Evolutionary conservation across 2,888 invertebrate species (phyloP).

Genomic region (Epicampocera succincta): DNA sequence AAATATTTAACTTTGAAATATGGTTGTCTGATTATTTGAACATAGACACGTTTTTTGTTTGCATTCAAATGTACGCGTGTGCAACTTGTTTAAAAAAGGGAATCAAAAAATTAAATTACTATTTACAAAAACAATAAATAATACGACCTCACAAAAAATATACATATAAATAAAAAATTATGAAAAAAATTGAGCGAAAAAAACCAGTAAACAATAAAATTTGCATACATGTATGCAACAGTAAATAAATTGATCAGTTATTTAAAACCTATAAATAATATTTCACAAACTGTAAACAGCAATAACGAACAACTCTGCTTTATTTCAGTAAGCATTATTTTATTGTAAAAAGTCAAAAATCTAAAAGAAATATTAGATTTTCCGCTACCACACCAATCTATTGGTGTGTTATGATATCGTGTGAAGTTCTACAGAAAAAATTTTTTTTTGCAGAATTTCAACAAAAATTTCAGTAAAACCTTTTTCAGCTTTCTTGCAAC

Average conservation of each 20-base stretch:
- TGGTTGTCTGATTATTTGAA: slow-evolving; percentile 38
- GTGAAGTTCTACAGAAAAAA: too few relatives aligned
- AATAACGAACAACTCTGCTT: too few relatives aligned
- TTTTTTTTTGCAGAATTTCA: too few relatives aligned
- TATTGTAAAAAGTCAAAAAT: too few relatives aligned
- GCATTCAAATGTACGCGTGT: slow-evolving; percentile 59
- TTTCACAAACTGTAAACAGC: too few relatives aligned
- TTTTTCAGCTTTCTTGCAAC: too few relatives aligned
- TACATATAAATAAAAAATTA: too few relatives aligned
- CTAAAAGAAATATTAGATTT: too few relatives aligned
- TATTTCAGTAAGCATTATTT: too few relatives aligned
- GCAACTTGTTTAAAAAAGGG: slow-evolving; percentile 54
- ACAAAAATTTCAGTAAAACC: too few relatives aligned
- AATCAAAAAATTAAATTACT: slow-evolving; percentile 20
- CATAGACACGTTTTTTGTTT: slow-evolving; percentile 52
- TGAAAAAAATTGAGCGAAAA: slow-evolving; percentile 6
- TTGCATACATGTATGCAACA: slow-evolving; percentile 31
- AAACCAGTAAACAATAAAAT: slow-evolving; percentile 35
- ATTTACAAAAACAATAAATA: slow-evolving; percentile 28
- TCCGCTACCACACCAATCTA: too few relatives aligned
- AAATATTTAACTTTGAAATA: slow-evolving; percentile 34
- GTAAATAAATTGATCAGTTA: slow-evolving; percentile 33
- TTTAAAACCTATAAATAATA: background rate
- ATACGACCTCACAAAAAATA: background rate
- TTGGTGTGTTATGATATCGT: too few relatives aligned